Evolutionary conservation across 1,140 invertebrate genomes (phyloP).

Genomic region (Trinorchestia longiramus): DNA sequence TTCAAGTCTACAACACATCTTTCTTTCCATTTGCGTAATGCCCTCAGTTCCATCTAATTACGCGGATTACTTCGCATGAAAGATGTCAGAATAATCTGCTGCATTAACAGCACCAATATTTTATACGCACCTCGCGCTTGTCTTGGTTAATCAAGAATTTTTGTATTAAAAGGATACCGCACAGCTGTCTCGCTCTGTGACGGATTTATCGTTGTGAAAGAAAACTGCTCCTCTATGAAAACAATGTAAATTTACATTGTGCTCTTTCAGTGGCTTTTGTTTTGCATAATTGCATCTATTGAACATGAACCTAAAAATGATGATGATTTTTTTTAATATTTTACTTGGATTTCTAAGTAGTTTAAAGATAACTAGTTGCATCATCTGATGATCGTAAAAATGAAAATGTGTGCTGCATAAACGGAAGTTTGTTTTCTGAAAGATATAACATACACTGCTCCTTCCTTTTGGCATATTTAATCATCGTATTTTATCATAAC

Average conservation of each 20-base stretch:
- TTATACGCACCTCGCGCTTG: neutral
- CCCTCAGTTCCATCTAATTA: neutral
- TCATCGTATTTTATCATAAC: too few species aligned
- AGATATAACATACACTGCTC: too few species aligned
- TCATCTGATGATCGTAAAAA: neutral
- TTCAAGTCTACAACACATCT: neutral
- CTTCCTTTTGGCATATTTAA: too few species aligned
- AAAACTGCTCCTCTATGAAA: neutral
- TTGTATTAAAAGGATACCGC: neutral
- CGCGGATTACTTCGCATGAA: neutral
- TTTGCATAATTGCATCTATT: neutral
- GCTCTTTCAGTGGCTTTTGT: neutral
- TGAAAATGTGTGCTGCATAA: neutral
- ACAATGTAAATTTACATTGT: neutral
- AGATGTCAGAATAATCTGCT: neutral
- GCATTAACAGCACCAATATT: neutral
- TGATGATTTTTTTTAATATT: neutral
- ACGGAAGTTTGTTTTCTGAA: neutral
- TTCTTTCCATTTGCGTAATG: neutral
- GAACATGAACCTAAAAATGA: neutral
- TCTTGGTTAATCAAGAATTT: neutral
- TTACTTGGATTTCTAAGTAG: neutral
- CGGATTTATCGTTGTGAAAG: neutral
- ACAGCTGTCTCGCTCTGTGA: neutral
- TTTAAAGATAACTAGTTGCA: neutral